Evolutionary conservation across 30 jellyfish, hydroid and myxozoan species (phyloP), one percentile per base, ranked within the genome.

Genomic region (Nemopilema nomurai): DNA sequence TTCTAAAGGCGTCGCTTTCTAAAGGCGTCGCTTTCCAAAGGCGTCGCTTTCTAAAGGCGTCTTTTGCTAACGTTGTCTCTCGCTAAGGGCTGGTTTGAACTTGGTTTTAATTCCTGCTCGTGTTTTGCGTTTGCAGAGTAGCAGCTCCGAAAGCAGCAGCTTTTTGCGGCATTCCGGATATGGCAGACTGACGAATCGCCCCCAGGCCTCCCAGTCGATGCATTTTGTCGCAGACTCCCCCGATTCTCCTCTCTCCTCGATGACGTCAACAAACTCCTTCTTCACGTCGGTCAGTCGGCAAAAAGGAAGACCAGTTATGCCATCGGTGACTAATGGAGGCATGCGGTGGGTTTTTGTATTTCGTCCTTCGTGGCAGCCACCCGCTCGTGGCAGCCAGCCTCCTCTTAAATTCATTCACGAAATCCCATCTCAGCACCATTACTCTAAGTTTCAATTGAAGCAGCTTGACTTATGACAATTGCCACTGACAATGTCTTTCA

Each of bases 251-350:
- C 91, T 89, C 77, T 93, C 98, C 1, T 93, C 98, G n/a, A 81
- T 93, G 97, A 93, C 97, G 77, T 93, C 98, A 74, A 82, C 98
- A 27, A 81, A 83, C 30, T 81, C 96, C 16, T 78, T 74, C 72
- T 93, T 93, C 84, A 93, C 98, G 29, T 93, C 98, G 19, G 98
- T 93, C 71, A 93, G 98, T 64, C 93, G 92, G 49, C 93, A 92
- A 49, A 96, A 85, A 67, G 90, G 90, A 20, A 77, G 98, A 50
- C 89, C 95, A 13, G 91, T 76, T 0, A 80, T 76, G 85, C 94
- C 94, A 74, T 89, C 98, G 20, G 93, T 84, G 28, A 25, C 89
- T 1, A 84, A 84, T 49, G 93, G 92, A 13, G 53, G 68, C 51
- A 63, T 84, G 16, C 63, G 87, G 93, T 84, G 49, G 0, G 76